Evolutionary conservation across 2,797 vertebrate species (phyloP), one percentile per base, ranked within the genome.

Genomic region (Florisuga fusca): DNA sequence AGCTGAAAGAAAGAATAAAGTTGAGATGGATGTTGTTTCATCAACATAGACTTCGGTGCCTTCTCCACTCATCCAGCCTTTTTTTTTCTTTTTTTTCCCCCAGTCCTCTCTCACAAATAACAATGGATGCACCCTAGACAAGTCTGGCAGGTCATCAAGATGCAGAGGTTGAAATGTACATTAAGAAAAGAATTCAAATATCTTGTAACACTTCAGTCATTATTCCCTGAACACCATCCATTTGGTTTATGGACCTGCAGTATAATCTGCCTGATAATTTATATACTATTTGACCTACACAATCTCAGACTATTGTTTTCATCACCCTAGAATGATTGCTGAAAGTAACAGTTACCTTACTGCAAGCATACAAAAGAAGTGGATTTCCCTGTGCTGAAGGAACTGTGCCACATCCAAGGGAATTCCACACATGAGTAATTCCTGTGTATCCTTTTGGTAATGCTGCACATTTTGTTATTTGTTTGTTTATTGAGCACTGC

Each of bases 391-490:
- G 45, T 73, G 74, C 77, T 93, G 84, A 84, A 43, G 83, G 87
- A 51, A 51, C 14, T 0, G 3, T 75, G 91, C 69, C 67, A 48
- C 75, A 38, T 72, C 50, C 71, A 77, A 75, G 84, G 69, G 89
- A 90, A 90, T 78, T 86, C 71, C 41, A 34, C 15, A 26, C 45
- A 41, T 67, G 72, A 66, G 72, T 72, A 36, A 62, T 69, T 95
- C 74, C 76, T 36, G 15, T 64, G n/a, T 71, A 79, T 90, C 77
- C 48, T 88, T 84, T 64, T 48, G 58, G 74, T 81, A 72, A 21
- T 15, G 67, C 83, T 93, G 90, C 90, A 86, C 17, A 34, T 87
- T 93, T 90, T 90, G 85, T 83, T 87, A 64, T 91, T 87, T 93
- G 31, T 94, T 92, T 96, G 64, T 90, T 92, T 94, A 91, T n/a